Evolutionary conservation across 1,140 invertebrate species (phyloP).

Genomic region (Branchinecta lynchi): DNA sequence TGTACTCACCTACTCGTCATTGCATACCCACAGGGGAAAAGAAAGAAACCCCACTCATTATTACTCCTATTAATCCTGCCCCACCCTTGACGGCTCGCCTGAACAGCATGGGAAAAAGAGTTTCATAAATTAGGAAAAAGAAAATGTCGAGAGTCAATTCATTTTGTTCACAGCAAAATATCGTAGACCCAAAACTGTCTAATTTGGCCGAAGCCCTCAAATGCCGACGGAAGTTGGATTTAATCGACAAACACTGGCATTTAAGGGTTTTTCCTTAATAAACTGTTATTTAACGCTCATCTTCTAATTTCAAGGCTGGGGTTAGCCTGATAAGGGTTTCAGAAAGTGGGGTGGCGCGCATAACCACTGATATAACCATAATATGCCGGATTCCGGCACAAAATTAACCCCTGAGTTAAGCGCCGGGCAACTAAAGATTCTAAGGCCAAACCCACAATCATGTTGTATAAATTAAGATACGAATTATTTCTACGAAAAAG

Average conservation of each 20-base stretch:
- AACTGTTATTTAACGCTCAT: neutral
- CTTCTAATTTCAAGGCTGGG: neutral
- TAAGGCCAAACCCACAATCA: too few species aligned
- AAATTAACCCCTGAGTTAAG: too few species aligned
- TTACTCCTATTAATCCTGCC: neutral
- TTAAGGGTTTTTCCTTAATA: neutral
- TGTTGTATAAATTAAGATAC: too few species aligned
- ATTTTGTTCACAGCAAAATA: neutral
- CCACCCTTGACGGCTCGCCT: neutral
- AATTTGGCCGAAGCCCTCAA: neutral
- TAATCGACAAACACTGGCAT: neutral
- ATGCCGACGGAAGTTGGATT: neutral
- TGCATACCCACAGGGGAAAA: too few species aligned
- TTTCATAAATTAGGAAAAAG: slow-evolving; percentile 7
- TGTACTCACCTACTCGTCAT: too few species aligned
- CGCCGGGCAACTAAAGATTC: too few species aligned
- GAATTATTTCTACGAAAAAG: too few species aligned
- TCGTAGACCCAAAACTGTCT: slow-evolving; percentile 6
- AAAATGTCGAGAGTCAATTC: neutral
- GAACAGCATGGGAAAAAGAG: slow-evolving; percentile 10
- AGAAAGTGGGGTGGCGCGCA: too few species aligned
- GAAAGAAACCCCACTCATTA: too few species aligned
- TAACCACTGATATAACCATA: too few species aligned
- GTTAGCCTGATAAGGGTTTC: too few species aligned
- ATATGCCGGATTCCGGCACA: too few species aligned